Evolutionary conservation across 2,888 invertebrate genomes (phyloP).

Genomic region (Epirrhoe tristata): DNA sequence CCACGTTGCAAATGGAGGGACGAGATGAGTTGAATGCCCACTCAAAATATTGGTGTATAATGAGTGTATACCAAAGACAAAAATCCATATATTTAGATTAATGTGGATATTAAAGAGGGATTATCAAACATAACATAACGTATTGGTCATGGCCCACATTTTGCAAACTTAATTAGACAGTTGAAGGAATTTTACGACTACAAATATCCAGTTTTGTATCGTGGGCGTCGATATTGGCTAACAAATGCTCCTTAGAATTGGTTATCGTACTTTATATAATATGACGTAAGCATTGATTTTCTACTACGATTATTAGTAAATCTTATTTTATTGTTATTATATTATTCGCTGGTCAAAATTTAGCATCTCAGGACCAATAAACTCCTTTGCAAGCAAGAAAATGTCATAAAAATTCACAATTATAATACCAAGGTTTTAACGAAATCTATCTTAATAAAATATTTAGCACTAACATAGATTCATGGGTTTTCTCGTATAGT

Average conservation of each 20-base stretch:
- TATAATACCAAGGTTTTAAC: constrained; percentile 8
- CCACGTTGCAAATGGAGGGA: no score
- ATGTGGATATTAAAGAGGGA: no score
- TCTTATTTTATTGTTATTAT: no score
- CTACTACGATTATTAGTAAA: no score
- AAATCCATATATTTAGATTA: no score
- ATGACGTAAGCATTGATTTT: neutral
- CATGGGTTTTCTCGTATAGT: neutral
- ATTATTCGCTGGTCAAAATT: neutral
- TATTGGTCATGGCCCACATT: neutral
- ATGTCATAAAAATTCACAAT: constrained; percentile 9
- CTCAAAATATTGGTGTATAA: no score
- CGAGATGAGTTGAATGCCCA: no score
- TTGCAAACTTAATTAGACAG: neutral
- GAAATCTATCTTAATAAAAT: neutral
- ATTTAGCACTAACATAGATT: neutral
- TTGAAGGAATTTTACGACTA: constrained; percentile 5
- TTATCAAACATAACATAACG: neutral
- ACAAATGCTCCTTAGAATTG: neutral
- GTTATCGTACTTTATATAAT: neutral
- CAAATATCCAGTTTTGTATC: constrained; percentile 5
- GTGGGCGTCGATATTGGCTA: constrained; percentile 7
- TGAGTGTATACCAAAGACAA: no score
- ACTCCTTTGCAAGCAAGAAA: neutral
- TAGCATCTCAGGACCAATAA: no score